phyloP scores from a whole-genome alignment of 92 coral and sea anemone species.

The Phenganax marumi region DNA sequence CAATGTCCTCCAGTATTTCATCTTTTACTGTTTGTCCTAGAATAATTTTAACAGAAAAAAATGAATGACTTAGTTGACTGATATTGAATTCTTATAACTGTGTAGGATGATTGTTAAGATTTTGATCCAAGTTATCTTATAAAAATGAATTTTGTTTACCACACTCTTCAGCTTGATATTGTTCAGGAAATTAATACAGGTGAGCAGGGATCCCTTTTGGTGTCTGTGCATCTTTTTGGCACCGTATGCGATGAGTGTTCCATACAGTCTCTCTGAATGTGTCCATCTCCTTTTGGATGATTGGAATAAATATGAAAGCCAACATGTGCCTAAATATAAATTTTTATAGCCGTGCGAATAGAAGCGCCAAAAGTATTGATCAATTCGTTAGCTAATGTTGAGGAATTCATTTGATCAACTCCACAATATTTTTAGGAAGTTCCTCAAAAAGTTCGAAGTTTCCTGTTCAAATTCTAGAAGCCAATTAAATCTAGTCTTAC shows the following conservation, averaged over 20 bases:
- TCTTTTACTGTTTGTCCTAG: neutral
- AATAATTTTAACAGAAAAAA: neutral
- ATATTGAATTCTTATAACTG: neutral
- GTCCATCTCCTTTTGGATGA: constrained; percentile 23
- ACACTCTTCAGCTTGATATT: constrained; percentile 60
- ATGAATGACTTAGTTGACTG: too few species aligned
- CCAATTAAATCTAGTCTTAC: too few species aligned
- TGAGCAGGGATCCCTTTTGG: constrained; percentile 65
- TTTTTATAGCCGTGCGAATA: neutral
- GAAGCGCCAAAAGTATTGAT: neutral
- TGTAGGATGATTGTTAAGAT: too few species aligned
- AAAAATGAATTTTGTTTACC: constrained; percentile 8
- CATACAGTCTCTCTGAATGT: constrained; percentile 58
- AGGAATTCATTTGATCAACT: neutral
- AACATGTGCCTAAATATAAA: constrained; percentile 7
- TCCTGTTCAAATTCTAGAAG: too few species aligned
- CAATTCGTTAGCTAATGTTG: neutral
- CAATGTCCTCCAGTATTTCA: constrained; percentile 2
- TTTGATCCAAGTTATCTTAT: too few species aligned
- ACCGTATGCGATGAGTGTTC: constrained; percentile 64
- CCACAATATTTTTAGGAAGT: too few species aligned
- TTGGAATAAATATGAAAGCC: constrained; percentile 35
- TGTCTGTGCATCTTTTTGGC: constrained; percentile 58
- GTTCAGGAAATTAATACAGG: constrained; percentile 47
- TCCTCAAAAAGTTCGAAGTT: too few species aligned